phyloP scores from a whole-genome alignment of 2,888 invertebrate species.

The Phrixothrix hirtus region DNA sequence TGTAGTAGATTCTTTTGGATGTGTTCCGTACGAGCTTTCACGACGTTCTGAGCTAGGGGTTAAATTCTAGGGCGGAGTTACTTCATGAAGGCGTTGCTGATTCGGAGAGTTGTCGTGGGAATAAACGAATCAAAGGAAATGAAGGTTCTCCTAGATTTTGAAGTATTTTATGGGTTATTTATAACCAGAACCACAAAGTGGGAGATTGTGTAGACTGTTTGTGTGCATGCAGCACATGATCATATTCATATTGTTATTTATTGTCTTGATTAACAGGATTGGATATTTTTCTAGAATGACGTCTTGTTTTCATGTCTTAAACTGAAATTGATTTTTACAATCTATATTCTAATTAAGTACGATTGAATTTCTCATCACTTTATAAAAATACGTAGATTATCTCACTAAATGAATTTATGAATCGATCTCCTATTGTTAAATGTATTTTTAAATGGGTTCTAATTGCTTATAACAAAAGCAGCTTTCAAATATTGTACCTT shows the following conservation, averaged over 20 bases:
- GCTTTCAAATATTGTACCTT: too few species aligned
- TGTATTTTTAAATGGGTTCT: too few species aligned
- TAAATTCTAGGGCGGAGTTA: conserved; percentile 48
- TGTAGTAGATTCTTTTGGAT: conserved; percentile 41
- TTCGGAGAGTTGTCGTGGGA: conserved; percentile 35
- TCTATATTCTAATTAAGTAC: conserved; percentile 25
- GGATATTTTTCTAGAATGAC: conserved; percentile 45
- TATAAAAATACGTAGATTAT: not conserved
- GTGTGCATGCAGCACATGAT: conserved; percentile 32
- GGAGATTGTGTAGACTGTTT: conserved; percentile 41
- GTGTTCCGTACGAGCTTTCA: conserved; percentile 49
- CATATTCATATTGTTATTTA: conserved; percentile 44
- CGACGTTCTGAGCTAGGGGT: conserved; percentile 49
- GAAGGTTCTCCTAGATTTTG: conserved; percentile 44
- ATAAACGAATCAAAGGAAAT: conserved; percentile 46
- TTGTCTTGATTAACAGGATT: conserved; percentile 42
- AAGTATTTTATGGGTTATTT: conserved; percentile 53
- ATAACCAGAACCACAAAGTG: conserved; percentile 43
- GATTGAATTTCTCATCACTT: conserved; percentile 11
- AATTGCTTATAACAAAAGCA: too few species aligned
- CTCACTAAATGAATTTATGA: too few species aligned
- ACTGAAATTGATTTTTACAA: conserved; percentile 24
- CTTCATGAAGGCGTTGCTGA: conserved; percentile 35
- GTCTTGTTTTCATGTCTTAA: conserved; percentile 47
- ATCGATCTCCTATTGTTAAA: too few species aligned